Evolutionary conservation across 1,140 invertebrate genomes (phyloP).

Genomic region (Cyrtorhinus lividipennis): DNA sequence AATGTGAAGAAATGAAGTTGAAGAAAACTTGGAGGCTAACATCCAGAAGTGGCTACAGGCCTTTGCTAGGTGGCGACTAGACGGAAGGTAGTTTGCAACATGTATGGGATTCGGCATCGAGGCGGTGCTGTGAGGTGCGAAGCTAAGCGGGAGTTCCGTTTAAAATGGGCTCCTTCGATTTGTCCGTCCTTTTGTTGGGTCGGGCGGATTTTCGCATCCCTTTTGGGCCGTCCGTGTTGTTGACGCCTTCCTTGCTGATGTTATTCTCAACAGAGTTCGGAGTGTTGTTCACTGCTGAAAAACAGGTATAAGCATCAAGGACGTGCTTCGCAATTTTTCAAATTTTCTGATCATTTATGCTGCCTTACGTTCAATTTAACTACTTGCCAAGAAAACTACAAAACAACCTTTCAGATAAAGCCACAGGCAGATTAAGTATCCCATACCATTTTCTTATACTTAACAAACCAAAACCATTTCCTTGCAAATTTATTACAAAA

Average conservation of each 20-base stretch:
- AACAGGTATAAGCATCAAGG: background rate
- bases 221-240: slow-evolving; percentile 13
- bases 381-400: no score
- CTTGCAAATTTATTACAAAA: no score
- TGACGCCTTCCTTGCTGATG: slow-evolving; percentile 14
- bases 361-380: no score
- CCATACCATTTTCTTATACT: no score
- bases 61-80: slow-evolving; percentile 1
- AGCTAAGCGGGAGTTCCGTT: slow-evolving; percentile 15
- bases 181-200: background rate
- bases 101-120: background rate
- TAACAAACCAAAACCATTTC: no score
- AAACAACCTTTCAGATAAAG: no score
- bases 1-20: background rate
- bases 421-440: no score
- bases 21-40: no score
- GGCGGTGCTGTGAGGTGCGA: background rate
- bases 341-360: no score
- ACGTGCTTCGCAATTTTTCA: no score
- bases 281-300: background rate
- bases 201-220: background rate
- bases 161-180: slow-evolving; percentile 15
- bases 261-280: slow-evolving; percentile 13
- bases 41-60: slow-evolving; percentile 2
- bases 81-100: background rate